Evolutionary conservation across 2,113 vertebrate genomes (phyloP).

Genomic region (Carollia perspicillata): DNA sequence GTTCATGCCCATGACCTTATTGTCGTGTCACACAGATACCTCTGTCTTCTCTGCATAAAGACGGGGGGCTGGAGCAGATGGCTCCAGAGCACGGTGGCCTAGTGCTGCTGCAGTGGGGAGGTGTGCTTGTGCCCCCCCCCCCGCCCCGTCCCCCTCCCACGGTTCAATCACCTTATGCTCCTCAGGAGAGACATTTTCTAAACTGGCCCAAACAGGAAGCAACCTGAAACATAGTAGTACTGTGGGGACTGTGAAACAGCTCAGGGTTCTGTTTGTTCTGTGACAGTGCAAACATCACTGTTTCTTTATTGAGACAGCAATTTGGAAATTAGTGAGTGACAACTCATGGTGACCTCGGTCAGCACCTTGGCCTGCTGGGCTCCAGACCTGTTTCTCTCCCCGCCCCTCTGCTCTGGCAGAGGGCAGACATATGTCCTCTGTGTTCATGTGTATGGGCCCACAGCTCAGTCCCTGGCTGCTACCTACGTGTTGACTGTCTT

Average conservation of each 20-base stretch:
- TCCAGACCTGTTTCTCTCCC: fast-evolving
- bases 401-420: neutral
- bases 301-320: neutral
- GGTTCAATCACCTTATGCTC: too few relatives aligned
- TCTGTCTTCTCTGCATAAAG: neutral
- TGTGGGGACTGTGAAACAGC: too few relatives aligned
- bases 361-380: neutral
- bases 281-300: neutral
- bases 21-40: neutral
- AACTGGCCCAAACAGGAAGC: neutral
- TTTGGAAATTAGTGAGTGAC: neutral
- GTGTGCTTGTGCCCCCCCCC: neutral
- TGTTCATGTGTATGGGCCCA: neutral
- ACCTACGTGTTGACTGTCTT: neutral
- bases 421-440: fast-evolving
- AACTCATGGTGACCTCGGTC: neutral
- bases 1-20: neutral
- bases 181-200: neutral
- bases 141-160: neutral
- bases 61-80: neutral
- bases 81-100: neutral
- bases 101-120: neutral
- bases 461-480: neutral
- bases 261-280: neutral
- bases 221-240: neutral